These are phyloP conservation scores for Peromyscus aztecus DNA, from an alignment of 2,797 vertebrate genomes.

Conservation along the genomic window DNA sequence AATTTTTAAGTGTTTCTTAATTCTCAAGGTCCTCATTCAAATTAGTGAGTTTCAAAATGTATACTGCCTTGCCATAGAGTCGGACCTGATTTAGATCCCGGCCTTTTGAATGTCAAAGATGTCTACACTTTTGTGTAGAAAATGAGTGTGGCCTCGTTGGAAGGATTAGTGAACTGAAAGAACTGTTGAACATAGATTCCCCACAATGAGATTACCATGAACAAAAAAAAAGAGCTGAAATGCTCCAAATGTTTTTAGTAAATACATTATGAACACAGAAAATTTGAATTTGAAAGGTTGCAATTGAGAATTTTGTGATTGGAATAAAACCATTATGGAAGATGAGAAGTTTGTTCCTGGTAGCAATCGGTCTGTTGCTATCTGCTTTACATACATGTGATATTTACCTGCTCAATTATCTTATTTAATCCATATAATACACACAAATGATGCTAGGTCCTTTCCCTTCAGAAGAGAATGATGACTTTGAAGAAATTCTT, in stretches of 20 bases:
- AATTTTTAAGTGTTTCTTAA: neutral
- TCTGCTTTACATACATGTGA: neutral
- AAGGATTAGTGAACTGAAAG: neutral
- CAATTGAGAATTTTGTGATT: neutral
- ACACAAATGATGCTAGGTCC: neutral
- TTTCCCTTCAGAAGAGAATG: neutral
- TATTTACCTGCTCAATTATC: neutral
- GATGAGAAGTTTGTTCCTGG: neutral
- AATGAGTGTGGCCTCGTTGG: neutral
- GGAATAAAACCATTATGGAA: neutral
- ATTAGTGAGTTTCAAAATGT: neutral
- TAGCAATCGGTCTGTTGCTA: neutral
- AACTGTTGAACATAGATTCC: neutral
- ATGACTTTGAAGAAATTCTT: neutral
- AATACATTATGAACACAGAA: slow-evolving; percentile 29
- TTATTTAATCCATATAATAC: slow-evolving; percentile 7
- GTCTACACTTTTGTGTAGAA: neutral
- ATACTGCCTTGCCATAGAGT: neutral
- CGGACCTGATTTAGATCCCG: slow-evolving; percentile 40
- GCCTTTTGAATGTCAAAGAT: slow-evolving; percentile 1
- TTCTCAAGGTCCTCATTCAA: neutral
- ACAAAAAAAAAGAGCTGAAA: neutral
- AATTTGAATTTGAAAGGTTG: slow-evolving; percentile 32
- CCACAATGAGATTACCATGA: neutral
- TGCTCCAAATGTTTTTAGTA: neutral